Base-by-base conservation (phyloP, 2,888 invertebrate species). In the Harpagoxenus sublaevis region DNA sequence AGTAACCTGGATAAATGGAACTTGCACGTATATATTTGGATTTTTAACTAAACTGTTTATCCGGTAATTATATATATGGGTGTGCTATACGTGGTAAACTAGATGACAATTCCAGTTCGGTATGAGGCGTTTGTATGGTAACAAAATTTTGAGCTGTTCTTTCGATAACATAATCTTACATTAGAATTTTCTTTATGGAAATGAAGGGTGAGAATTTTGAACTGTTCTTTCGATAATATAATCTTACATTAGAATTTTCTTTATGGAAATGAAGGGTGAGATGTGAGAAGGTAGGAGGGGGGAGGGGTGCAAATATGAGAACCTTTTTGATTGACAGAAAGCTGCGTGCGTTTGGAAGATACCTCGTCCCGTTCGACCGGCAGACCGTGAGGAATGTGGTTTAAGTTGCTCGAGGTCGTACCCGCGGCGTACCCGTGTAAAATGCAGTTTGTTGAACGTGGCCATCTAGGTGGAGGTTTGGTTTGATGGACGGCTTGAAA, bases 401-500 rank as follows among this genome's bases (percentile, higher is more conserved):
- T 60, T 15, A 31, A 74, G 10, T 75, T 10, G 35, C 31, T 51
- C 35, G 39, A 63, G 51, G 39, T 35, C 23, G 23, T 63, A 35
- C 31, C 35, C 35, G 4, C 5, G 57, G 4, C 2, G 18, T 35
- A n/a, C 6, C 18, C 12, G 6, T 39, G 39, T 62, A 55, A 60
- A 63, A 83, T 48, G 68, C 74, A 35, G 15, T 55, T 23, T 70
- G 57, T 84, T 28, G 28, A 42, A 15, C 35, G 15, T 60, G 55
- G 53, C 45, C 65, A 45, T 65, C 68, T 68, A 42, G 35, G 6
- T 75, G 39, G 48, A 35, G 68, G 45, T 53, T 78, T 39, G 81
- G 63, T 77, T 66, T 73, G 53, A 63, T 77, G 55, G 62, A 74
- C 63, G 55, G 62, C 66, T 78, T 62, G 10, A 82, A 84, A 66